Base-by-base conservation (phyloP, 92 coral and sea anemone species). In the Epizoanthus scotinus region DNA sequence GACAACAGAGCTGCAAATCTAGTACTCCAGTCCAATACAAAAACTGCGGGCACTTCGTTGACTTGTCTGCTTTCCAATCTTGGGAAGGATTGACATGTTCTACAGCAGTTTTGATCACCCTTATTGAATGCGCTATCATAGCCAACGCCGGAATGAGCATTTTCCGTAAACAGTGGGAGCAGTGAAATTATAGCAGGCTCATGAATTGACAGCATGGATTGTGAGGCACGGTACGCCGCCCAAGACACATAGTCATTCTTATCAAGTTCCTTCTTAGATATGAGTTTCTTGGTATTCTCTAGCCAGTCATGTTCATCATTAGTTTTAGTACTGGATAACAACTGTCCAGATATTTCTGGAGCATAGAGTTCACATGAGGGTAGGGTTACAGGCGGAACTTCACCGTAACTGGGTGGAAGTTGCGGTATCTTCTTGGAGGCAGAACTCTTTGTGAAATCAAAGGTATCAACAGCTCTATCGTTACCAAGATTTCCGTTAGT, bases 351-450 rank as follows among this genome's bases (percentile, higher is more conserved):
- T 31, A 31, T 31, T 31, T 31, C 49, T 67, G 72, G 81, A 22
- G 67, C 81, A 55, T 9, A 17, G 36, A 56, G 28, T 60, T 75
- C 49, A 21, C 63, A 24, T 63, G 65, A 21, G 34, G 83, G 58
- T 34, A 34, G 8, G 21, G 72, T 8, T 21, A 63, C 60, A 20
- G 83, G 83, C 6, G 9, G 60, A 3, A 78, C 83, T n/a, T 63
- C 58, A 1, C 57, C 20, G 73, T 78, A 78, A 12, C 15, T 2
- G 7, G 28, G 13, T 42, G 83, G 84, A 6, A 42, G 75, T 31
- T 79, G 57, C 68, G 70, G 18, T 31, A 90, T 20, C 50, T 66
- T 86, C 86, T 84, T 89, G 15, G 92, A 73, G n/a, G 67, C 26
- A 40, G 69, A 44, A 44, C 54, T 21, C 26, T 56, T 50, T 8